Conservation (phyloP, 2,888 invertebrate genomes). For the Mellilla xanthometata region DNA sequence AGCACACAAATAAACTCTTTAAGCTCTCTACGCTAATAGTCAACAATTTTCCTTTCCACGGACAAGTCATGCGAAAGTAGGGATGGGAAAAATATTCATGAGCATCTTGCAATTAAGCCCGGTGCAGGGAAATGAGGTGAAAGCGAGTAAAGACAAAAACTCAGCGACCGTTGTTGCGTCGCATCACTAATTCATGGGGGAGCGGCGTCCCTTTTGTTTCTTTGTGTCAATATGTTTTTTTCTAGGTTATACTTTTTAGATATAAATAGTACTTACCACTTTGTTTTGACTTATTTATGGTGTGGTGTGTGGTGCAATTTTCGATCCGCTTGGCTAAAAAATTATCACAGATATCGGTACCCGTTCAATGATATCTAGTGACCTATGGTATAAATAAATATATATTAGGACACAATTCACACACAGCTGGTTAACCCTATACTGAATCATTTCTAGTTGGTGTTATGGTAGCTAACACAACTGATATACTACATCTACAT, state of each 20-base stretch:
- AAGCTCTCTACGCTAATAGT: neutral
- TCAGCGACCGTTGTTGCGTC: slow-evolving; percentile 4
- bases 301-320: too few species aligned
- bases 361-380: too few species aligned
- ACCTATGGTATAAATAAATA: too few species aligned
- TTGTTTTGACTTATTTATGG: too few species aligned
- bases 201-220: slow-evolving; percentile 3
- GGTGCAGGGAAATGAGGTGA: slow-evolving; percentile 16
- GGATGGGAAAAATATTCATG: slow-evolving; percentile 12
- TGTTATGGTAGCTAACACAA: too few species aligned
- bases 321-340: too few species aligned
- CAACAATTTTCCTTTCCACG: slow-evolving; percentile 1
- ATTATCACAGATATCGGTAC: too few species aligned
- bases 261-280: too few species aligned
- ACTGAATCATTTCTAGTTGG: too few species aligned
- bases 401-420: too few species aligned
- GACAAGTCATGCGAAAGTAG: neutral
- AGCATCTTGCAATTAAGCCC: slow-evolving; percentile 12
- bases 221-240: neutral
- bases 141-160: slow-evolving; percentile 13
- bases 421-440: too few species aligned
- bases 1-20: neutral
- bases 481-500: too few species aligned
- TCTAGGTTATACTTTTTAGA: neutral
- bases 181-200: slow-evolving; percentile 16